Percentiles rank a stretch among this genome's conserved stretches.
These are phyloP conservation scores for Hippoglossus hippoglossus DNA, from an alignment of 2,797 vertebrate genomes.

Conservation along the genomic window DNA sequence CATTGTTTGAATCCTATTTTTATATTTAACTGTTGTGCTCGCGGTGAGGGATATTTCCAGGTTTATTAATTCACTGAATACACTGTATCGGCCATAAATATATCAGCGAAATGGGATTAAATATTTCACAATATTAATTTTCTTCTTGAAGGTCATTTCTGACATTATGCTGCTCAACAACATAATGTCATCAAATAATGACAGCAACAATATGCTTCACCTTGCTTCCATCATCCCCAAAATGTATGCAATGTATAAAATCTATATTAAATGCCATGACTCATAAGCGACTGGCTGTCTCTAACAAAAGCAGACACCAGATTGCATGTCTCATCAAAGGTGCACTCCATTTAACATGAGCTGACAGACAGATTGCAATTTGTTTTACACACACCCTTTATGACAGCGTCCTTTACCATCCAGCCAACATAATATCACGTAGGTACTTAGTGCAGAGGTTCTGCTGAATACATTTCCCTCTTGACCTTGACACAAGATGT, in stretches of 20 bases:
- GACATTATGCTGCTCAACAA: conserved; percentile 35
- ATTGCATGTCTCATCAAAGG: conserved; percentile 76
- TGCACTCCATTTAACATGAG: conserved; percentile 77
- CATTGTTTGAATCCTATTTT: conserved; percentile 46
- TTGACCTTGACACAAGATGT: conserved; percentile 77
- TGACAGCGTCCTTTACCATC: conserved; percentile 68
- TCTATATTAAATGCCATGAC: conserved; percentile 66
- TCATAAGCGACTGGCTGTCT: conserved; percentile 51
- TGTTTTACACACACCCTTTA: conserved; percentile 76
- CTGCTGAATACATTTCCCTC: conserved; percentile 58
- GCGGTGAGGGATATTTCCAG: conserved; percentile 32
- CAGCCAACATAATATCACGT: conserved; percentile 62
- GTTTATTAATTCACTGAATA: conserved; percentile 37
- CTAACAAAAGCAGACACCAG: conserved; percentile 71
- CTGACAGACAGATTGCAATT: conserved; percentile 81
- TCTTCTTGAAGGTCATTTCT: conserved; percentile 48
- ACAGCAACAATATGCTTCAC: conserved; percentile 42
- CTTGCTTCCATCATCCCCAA: conserved; percentile 44
- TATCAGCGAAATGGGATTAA: conserved; percentile 40
- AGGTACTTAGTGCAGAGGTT: conserved; percentile 66
- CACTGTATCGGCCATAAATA: conserved; percentile 19
- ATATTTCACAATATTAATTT: conserved; percentile 38
- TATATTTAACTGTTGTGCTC: conserved; percentile 30
- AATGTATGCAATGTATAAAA: conserved; percentile 64
- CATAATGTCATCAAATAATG: conserved; percentile 42